Evolutionary conservation across 1,140 invertebrate species (phyloP), one percentile per base, ranked within the genome.

Genomic region (Papilio polytes): DNA sequence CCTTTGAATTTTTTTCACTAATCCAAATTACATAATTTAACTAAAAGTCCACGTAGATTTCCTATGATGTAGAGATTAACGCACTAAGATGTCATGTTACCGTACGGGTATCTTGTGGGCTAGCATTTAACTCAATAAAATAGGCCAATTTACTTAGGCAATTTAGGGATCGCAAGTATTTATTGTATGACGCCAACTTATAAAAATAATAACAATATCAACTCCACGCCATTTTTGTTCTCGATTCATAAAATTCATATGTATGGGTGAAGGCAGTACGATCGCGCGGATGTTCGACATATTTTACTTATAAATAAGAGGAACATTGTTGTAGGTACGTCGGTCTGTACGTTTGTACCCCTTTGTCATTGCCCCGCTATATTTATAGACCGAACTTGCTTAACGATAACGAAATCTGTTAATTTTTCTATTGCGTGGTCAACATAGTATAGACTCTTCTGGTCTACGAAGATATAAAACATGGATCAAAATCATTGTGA

Each of bases 171-270:
- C 18, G 66, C 41, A 9, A n/a, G 0, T 73, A 10, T 44, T 44
- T 73, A 18, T 36, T 41, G 6, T 41, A 48, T 63, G 80, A n/a
- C 31, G 63, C 41, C 66, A 78, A 70, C 13, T 20, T 51, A 13
- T 22, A 80, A 51, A 74, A 82, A 70, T 82, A 76, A 48, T 8
- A 48, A 13, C 0, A 81, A 74, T 31, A 83, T 22, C 81, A 22
- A 63, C 88, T 94, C 93, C 82, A 91, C 41, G 0, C 80, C 73
- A 79, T 48, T 80, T 9, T 6, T 88, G 82, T 83, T 73, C 86
- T 79, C 80, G 85, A 87, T 92, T 94, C 92, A 91, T 92, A 92
- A 94, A 93, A 94, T 91, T 92, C 93, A 92, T 92, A 91, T 92
- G 90, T 90, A 94, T 87, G 88, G 88, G 88, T 90, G 90, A 92